Conservation (phyloP, 2,888 invertebrate genomes). For the Synanthedon andrenaeformis region DNA sequence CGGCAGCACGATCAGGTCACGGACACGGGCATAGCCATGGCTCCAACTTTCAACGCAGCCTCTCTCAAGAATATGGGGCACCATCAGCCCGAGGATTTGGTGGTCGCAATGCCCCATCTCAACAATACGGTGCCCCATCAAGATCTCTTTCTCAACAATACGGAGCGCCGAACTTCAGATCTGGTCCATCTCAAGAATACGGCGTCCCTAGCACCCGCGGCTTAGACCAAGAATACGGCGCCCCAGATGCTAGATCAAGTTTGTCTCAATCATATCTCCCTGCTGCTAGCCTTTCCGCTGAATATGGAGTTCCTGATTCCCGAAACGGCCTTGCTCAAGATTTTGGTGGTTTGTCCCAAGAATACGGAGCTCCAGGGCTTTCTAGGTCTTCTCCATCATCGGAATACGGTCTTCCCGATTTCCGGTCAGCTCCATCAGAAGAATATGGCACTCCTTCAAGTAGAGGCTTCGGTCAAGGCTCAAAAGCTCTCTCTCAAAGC, state of each 20-base stretch:
- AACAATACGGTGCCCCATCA: constrained; percentile 15
- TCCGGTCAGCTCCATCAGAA: constrained; percentile 26
- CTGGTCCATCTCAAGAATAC: constrained; percentile 21
- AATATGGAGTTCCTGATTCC: constrained; percentile 22
- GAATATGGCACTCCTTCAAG: constrained; percentile 29
- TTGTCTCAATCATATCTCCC: constrained; percentile 25
- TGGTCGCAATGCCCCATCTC: constrained; percentile 8
- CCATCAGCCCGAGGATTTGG: constrained; percentile 11
- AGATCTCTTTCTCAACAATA: constrained; percentile 10
- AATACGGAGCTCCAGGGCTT: constrained; percentile 13
- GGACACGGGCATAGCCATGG: constrained; percentile 9
- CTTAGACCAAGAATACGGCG: constrained; percentile 24
- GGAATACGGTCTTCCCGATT: constrained; percentile 26
- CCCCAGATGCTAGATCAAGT: constrained; percentile 12
- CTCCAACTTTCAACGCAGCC: constrained; percentile 16
- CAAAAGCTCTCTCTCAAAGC: background rate
- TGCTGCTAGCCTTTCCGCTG: constrained; percentile 20
- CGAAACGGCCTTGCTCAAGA: constrained; percentile 4
- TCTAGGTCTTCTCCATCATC: constrained; percentile 14
- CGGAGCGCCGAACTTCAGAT: constrained; percentile 11
- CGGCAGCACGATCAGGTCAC: constrained; percentile 23
- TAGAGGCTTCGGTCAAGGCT: constrained; percentile 17
- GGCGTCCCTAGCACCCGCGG: constrained; percentile 24
- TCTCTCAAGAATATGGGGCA: constrained; percentile 23
- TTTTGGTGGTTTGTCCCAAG: constrained; percentile 11